Evolutionary conservation across 2,113 vertebrate species (phyloP).

Genomic region (Amia ocellicauda): DNA sequence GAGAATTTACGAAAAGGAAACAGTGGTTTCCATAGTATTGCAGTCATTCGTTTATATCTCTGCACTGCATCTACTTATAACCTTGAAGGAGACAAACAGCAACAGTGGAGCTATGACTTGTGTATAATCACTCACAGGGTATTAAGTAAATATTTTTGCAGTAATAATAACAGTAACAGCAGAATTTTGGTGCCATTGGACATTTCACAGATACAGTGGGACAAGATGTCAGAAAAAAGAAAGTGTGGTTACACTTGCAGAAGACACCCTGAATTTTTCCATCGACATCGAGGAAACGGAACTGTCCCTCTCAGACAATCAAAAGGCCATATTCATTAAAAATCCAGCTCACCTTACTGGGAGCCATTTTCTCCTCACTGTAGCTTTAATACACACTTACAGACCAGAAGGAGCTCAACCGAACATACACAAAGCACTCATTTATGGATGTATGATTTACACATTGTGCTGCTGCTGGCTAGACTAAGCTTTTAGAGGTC

Average conservation of each 20-base stretch:
- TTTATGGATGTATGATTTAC: too few species aligned
- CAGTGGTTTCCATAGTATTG: not conserved
- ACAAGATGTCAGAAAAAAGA: constrained; percentile 27
- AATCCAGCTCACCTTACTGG: constrained; percentile 53
- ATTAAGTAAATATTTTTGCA: constrained; percentile 16
- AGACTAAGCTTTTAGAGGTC: too few species aligned
- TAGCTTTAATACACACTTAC: constrained; percentile 43
- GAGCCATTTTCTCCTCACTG: constrained; percentile 57
- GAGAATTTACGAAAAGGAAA: constrained; percentile 1
- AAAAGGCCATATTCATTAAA: constrained; percentile 68
- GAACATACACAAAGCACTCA: too few species aligned
- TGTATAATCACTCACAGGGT: constrained; percentile 28
- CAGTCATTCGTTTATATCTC: constrained; percentile 20
- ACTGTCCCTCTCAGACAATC: constrained; percentile 50
- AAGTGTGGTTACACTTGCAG: constrained; percentile 34
- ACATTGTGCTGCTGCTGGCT: too few species aligned
- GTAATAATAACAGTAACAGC: constrained; percentile 42
- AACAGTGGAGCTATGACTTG: not conserved
- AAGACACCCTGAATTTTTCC: constrained; percentile 31
- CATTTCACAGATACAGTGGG: constrained; percentile 38
- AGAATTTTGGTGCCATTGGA: constrained; percentile 38
- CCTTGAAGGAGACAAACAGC: not conserved
- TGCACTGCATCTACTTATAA: constrained; percentile 11
- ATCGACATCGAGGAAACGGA: constrained; percentile 21
- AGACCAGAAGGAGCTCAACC: constrained; percentile 11